Evolutionary conservation across 2,888 invertebrate species (phyloP).

Genomic region (Margaritifera margaritifera): DNA sequence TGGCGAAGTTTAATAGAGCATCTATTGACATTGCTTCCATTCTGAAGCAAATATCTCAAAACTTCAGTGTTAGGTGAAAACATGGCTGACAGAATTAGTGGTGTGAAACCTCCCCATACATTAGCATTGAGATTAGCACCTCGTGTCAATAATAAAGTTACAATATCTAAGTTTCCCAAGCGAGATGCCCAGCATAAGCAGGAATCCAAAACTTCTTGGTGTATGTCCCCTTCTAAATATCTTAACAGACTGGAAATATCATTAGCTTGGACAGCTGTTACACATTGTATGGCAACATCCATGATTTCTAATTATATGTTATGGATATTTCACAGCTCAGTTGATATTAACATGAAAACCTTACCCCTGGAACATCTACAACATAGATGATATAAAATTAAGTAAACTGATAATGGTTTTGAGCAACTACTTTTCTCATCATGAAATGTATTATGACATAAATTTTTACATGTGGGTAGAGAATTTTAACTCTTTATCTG

Average conservation of each 20-base stretch:
- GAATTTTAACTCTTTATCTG: too few relatives aligned
- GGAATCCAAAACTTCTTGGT: constrained; percentile 37
- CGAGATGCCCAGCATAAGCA: constrained; percentile 52
- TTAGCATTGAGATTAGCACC: constrained; percentile 43
- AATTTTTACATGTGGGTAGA: too few relatives aligned
- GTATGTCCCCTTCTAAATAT: constrained; percentile 25
- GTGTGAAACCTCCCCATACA: constrained; percentile 51
- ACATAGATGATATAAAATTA: too few relatives aligned
- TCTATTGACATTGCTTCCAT: constrained; percentile 41
- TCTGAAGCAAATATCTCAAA: constrained; percentile 29
- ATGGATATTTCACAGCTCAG: too few relatives aligned
- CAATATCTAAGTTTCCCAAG: constrained; percentile 39
- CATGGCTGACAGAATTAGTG: constrained; percentile 48
- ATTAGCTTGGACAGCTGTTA: constrained; percentile 35
- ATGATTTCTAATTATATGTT: too few relatives aligned
- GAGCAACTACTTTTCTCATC: too few relatives aligned
- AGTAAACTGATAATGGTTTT: too few relatives aligned
- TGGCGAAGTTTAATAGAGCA: constrained; percentile 41
- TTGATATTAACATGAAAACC: too few relatives aligned
- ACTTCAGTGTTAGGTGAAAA: constrained; percentile 39
- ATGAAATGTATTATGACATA: too few relatives aligned
- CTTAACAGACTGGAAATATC: constrained; percentile 19
- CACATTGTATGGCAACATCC: neutral
- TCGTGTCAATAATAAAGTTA: constrained; percentile 26
- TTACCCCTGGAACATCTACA: too few relatives aligned